These are phyloP conservation scores for Acipenser oxyrinchus DNA, from an alignment of 2,797 vertebrate species.

Conservation along the genomic window DNA sequence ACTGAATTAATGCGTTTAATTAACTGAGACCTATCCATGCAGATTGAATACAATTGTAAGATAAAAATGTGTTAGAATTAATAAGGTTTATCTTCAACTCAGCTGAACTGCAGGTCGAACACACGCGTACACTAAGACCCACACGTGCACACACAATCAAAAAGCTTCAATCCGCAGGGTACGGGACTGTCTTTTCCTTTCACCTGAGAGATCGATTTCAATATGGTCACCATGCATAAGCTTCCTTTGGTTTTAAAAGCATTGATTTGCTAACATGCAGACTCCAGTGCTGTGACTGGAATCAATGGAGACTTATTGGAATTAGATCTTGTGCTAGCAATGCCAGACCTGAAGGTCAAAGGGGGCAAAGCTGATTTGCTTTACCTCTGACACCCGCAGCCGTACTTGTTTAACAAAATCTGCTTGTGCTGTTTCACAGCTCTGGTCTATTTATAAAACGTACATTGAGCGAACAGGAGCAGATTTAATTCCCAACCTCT, in stretches of 20 bases:
- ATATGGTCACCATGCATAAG: constrained; percentile 3
- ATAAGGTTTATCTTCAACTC: background rate
- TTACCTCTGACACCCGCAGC: too few species aligned
- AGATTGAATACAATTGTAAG: too few species aligned
- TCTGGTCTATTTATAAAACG: too few species aligned
- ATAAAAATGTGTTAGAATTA: background rate
- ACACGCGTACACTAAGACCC: background rate
- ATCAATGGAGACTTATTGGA: constrained; percentile 1
- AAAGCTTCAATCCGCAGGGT: background rate
- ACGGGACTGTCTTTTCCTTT: background rate
- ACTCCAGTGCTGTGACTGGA: constrained; percentile 1
- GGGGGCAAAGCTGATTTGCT: background rate
- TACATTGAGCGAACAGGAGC: too few species aligned
- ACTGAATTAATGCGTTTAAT: constrained; percentile 2
- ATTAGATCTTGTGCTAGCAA: background rate
- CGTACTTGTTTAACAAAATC: too few species aligned
- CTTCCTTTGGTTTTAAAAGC: background rate
- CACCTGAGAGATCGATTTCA: constrained; percentile 8
- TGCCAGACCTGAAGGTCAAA: background rate
- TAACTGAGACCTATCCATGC: background rate
- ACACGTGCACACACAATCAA: background rate
- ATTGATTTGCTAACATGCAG: constrained; percentile 10
- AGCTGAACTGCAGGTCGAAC: background rate
- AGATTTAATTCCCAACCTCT: too few species aligned
- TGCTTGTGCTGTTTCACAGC: too few species aligned